phyloP scores from a whole-genome alignment of 2,797 vertebrate genomes.

The Morelia viridis region DNA sequence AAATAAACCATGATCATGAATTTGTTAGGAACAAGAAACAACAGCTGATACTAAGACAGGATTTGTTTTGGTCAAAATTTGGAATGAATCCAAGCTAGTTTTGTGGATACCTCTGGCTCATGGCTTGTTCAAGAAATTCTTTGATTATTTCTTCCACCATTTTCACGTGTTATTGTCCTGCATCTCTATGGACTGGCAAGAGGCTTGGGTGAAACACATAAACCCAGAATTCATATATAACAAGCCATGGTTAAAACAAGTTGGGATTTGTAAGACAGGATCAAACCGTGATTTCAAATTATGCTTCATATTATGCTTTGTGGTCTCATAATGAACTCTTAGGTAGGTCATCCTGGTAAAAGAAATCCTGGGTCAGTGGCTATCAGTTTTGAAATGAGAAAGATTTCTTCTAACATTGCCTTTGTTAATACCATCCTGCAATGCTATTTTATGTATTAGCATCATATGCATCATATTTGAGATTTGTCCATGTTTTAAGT shows the following conservation, averaged over 20 bases:
- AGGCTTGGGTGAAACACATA: too few relatives aligned
- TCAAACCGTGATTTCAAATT: background rate
- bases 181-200: too few relatives aligned
- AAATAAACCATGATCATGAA: background rate
- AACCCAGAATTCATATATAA: too few relatives aligned
- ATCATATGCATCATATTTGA: background rate
- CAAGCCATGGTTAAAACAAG: too few relatives aligned
- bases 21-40: background rate
- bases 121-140: too few relatives aligned
- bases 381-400: background rate
- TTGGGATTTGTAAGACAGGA: too few relatives aligned
- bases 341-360: background rate
- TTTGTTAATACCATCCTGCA: fast-evolving
- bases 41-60: background rate
- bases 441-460: background rate
- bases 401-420: background rate
- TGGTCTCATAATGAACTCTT: background rate
- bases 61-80: background rate
- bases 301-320: background rate
- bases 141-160: too few relatives aligned
- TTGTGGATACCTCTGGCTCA: too few relatives aligned
- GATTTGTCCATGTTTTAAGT: background rate
- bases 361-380: background rate
- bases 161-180: too few relatives aligned
- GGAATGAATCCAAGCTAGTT: background rate